These are phyloP conservation scores for Altica lythri DNA, from an alignment of 2,888 invertebrate genomes.

Conservation along the genomic window DNA sequence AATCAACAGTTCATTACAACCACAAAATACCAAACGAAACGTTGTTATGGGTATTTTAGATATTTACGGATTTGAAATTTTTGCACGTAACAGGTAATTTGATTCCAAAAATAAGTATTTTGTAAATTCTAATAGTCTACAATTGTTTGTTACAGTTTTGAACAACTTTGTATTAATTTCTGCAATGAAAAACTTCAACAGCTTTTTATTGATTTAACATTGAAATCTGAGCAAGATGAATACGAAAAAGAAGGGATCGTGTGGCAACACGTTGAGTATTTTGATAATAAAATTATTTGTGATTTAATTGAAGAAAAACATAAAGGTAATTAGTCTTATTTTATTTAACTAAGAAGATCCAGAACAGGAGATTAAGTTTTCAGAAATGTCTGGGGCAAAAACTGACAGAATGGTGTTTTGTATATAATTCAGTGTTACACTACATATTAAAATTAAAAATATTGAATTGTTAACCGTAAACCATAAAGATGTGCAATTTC, in stretches of 20 bases:
- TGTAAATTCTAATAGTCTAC: background rate
- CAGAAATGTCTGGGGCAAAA: too few relatives aligned
- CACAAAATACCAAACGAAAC: conserved; percentile 62
- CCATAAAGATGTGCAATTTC: too few relatives aligned
- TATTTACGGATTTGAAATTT: conserved; percentile 94
- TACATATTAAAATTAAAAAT: too few relatives aligned
- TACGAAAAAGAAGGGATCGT: conserved; percentile 88
- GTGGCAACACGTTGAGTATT: conserved; percentile 88
- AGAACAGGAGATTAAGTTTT: too few relatives aligned
- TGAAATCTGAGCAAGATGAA: conserved; percentile 92
- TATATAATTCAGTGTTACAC: too few relatives aligned
- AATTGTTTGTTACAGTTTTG: conserved; percentile 64
- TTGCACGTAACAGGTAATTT: conserved; percentile 84
- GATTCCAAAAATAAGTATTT: conserved; percentile 7
- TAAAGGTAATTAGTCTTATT: conserved; percentile 68
- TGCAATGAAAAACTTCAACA: conserved; percentile 96
- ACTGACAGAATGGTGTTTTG: too few relatives aligned
- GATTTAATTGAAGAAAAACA: conserved; percentile 90
- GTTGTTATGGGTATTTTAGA: conserved; percentile 88
- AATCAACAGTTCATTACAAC: conserved; percentile 76
- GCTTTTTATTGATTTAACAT: conserved; percentile 87
- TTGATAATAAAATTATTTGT: conserved; percentile 93
- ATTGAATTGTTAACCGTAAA: too few relatives aligned
- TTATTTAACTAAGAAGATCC: too few relatives aligned
- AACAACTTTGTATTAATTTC: conserved; percentile 94